Base-by-base conservation (phyloP, 2,113 vertebrate species). In the Emydura subglobosa region DNA sequence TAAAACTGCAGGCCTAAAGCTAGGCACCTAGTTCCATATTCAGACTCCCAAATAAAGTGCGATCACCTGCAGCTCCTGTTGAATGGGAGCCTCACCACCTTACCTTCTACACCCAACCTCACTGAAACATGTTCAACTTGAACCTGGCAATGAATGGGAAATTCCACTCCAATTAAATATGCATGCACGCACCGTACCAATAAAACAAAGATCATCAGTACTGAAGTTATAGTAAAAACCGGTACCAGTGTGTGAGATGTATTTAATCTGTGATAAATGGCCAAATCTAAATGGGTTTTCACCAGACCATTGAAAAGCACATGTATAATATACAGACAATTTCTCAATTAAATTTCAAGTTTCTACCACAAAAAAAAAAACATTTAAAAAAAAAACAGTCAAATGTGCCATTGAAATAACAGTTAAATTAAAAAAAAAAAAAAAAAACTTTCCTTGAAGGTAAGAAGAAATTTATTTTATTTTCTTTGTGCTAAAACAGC, bases 191-290 rank as follows among this genome's bases (percentile, higher is more conserved):
- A 1, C 10, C 85, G 14, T 79, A 57, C 3, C 61, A 85, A 6
- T 59, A 31, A 82, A 91, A 0, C 17, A 5, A 31, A 86, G 13
- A 44, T 39, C 79, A 78, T 83, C 61, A 88, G 51, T 39, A 79
- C 21, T 68, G 5, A 6, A 79, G 76, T 61, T 16, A 51, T 49
- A 80, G n/a, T 1, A 68, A 92, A 92, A 76, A 92, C n/a, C 0
- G 0, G 0, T 59, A 47, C 10, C 6, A 19, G 1, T 49, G 5
- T 55, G 29, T 80, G 61, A 51, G 1, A 17, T 79, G 4, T 76
- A 5, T 82, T 92, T 72, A 82, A 81, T 22, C 61, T 34, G 44
- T 79, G 50, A 72, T n/a, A 39, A 83, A 9, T 19, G 65, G 11
- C 85, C 68, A 87, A 89, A 91, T 81, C 79, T 1, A 82, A 81